A percentile compares a stretch with the other conserved stretches of the same genome.
phyloP scores from a whole-genome alignment of 2,113 vertebrate genomes.

The Camelus bactrianus region DNA sequence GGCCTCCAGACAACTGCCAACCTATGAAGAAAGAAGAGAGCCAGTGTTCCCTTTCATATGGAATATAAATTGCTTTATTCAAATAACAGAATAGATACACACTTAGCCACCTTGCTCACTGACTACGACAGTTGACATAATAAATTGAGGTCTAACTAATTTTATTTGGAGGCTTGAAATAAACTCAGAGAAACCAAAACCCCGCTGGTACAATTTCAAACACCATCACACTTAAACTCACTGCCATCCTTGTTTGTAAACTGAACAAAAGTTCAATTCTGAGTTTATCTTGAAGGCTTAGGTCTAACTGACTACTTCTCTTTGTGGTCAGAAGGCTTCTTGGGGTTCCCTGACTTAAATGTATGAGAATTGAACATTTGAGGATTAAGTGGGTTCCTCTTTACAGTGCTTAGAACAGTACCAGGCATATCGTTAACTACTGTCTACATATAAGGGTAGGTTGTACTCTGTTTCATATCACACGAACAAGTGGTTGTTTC shows the following conservation, averaged over 20 bases:
- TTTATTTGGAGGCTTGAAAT: conserved; percentile 14
- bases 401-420: background rate
- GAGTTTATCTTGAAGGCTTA: background rate
- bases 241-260: background rate
- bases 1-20: background rate
- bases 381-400: background rate
- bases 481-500: background rate
- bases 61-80: background rate
- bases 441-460: background rate
- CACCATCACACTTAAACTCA: background rate
- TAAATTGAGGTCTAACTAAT: conserved; percentile 42
- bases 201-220: background rate
- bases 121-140: background rate
- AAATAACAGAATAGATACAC: background rate
- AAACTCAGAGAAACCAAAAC: conserved; percentile 1
- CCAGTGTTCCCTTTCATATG: background rate
- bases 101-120: background rate
- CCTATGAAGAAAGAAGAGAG: background rate
- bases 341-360: background rate
- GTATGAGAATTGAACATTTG: background rate
- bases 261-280: background rate
- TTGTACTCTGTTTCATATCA: background rate
- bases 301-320: background rate
- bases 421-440: background rate
- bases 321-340: background rate